Evolutionary conservation across 2,113 vertebrate species (phyloP).

Genomic region (Catharus minimus): DNA sequence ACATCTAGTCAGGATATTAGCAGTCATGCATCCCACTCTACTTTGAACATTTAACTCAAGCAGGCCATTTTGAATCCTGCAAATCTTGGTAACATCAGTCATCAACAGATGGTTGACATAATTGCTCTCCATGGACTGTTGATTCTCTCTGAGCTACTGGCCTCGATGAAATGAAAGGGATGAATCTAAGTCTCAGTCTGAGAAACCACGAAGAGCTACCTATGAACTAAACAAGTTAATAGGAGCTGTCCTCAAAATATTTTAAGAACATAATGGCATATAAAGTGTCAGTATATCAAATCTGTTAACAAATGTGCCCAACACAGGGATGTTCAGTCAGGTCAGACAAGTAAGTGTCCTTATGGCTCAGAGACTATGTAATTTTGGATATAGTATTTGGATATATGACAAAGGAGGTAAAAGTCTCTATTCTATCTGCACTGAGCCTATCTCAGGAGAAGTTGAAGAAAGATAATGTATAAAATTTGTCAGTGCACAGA

Average conservation of each 20-base stretch:
- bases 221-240: not conserved
- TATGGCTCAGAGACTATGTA: not conserved
- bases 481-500: not conserved
- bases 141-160: not conserved
- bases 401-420: not conserved
- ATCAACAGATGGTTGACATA: not conserved
- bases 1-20: not conserved
- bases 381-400: not conserved
- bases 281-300: not conserved
- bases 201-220: not conserved
- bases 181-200: not conserved
- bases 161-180: rapidly evolving
- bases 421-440: not conserved
- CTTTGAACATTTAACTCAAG: not conserved
- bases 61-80: not conserved
- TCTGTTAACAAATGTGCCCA: not conserved
- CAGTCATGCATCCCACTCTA: not conserved
- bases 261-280: not conserved
- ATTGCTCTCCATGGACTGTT: not conserved
- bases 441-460: not conserved
- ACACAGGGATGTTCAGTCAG: not conserved
- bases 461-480: not conserved
- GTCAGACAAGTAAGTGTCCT: not conserved
- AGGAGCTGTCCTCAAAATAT: not conserved
- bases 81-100: not conserved